Evolutionary conservation across 1,140 invertebrate species (phyloP), one percentile per base, ranked within the genome.

Genomic region (Papilio glaucus): DNA sequence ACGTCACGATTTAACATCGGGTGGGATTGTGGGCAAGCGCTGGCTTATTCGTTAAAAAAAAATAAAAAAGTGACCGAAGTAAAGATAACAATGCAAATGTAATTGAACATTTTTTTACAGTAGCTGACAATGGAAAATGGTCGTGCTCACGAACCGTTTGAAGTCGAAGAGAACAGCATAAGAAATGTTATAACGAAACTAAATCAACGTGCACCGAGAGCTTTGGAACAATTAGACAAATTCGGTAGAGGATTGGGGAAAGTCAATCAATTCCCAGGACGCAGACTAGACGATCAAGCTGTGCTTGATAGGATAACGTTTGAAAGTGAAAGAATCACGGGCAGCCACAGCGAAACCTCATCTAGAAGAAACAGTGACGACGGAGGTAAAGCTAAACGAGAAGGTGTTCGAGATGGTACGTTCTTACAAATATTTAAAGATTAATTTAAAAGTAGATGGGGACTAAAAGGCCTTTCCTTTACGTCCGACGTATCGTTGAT

Each of bases 361-460:
- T 91, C 87, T 38, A 85, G 88, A 81, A 83, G 90, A 38, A 90
- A 92, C 37, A 90, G 87, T 24, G 83, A 89, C 70, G 89, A 90
- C 71, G 85, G 83, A 1, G 84, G 87, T 3, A 80, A 84, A 82
- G 77, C 83, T 15, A 84, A 78, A 37, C 85, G 75, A 70, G 87
- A 89, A 26, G 74, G 67, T 6, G 77, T 86, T 42, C 85, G 86
- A 77, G 73, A 76, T 76, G 86, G 87, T n/a, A n/a, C n/a, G n/a
- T n/a, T n/a, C n/a, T n/a, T n/a, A n/a, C n/a, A n/a, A n/a, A n/a
- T n/a, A n/a, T n/a, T n/a, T n/a, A n/a, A n/a, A n/a, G n/a, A n/a
- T n/a, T n/a, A n/a, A n/a, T n/a, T n/a, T n/a, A n/a, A n/a, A n/a
- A n/a, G n/a, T n/a, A n/a, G n/a, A n/a, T n/a, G n/a, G n/a, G n/a